Evolutionary conservation across 2,888 invertebrate species (phyloP).

Genomic region (Rotaria macrura): DNA sequence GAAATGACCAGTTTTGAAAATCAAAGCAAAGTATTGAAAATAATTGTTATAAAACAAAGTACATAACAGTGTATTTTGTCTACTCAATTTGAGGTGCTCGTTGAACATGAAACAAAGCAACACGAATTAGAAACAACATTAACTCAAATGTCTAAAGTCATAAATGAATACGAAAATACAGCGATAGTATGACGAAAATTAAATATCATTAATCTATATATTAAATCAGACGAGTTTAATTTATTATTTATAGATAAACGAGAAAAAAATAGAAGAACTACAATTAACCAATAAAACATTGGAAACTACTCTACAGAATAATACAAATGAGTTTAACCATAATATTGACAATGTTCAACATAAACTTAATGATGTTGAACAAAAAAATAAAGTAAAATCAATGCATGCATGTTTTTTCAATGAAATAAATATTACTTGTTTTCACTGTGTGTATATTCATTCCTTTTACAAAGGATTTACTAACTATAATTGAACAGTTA

Average conservation of each 20-base stretch:
- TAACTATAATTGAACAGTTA: background rate
- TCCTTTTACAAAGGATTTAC: background rate
- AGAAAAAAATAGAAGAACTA: background rate
- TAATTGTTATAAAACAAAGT: background rate
- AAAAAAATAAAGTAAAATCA: conserved; percentile 20
- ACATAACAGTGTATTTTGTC: background rate
- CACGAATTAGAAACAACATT: background rate
- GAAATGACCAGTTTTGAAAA: background rate
- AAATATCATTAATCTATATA: background rate
- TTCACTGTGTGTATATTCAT: too few relatives aligned
- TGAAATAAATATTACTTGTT: background rate
- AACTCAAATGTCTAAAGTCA: background rate
- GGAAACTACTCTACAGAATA: conserved; percentile 19
- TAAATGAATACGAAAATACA: background rate
- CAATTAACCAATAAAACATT: background rate
- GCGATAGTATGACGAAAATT: background rate
- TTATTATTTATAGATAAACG: background rate
- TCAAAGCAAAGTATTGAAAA: background rate
- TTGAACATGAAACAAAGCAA: background rate
- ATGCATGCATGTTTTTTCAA: background rate
- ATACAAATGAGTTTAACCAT: background rate
- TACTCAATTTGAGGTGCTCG: background rate
- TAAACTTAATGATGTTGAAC: background rate
- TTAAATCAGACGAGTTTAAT: background rate
- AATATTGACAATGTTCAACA: conserved; percentile 14